Evolutionary conservation across 2,797 vertebrate species (phyloP).

Genomic region (Manis pentadactyla): DNA sequence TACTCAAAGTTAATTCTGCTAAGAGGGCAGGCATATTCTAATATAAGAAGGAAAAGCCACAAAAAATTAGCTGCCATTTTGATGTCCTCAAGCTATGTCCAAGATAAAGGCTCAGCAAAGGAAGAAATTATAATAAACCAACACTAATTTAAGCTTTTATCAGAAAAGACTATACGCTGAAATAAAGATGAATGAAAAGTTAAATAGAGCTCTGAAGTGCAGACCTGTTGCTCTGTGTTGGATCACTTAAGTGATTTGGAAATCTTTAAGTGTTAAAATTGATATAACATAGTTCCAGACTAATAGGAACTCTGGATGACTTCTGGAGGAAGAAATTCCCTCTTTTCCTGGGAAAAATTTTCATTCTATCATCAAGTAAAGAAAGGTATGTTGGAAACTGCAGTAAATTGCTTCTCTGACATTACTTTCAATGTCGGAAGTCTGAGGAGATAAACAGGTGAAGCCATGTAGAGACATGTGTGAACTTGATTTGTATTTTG

Average conservation of each 20-base stretch:
- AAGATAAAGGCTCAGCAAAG: neutral
- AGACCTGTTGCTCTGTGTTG: neutral
- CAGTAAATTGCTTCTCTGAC: neutral
- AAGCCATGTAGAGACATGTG: neutral
- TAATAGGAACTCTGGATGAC: neutral
- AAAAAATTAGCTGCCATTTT: neutral
- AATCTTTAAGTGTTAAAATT: neutral
- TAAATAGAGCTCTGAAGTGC: neutral
- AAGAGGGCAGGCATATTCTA: neutral
- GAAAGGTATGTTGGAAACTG: neutral
- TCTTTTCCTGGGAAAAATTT: neutral
- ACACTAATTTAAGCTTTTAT: neutral
- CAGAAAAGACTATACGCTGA: neutral
- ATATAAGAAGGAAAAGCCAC: neutral
- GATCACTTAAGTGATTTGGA: neutral
- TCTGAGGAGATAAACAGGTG: neutral
- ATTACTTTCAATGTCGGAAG: neutral
- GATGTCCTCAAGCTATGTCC: neutral
- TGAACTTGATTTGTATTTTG: neutral
- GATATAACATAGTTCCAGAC: neutral
- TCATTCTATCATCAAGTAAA: neutral
- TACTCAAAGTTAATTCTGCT: neutral
- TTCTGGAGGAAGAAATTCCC: neutral
- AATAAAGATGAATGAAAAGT: neutral
- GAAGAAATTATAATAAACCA: neutral